A percentile compares a stretch with the other conserved stretches of the same genome.
phyloP scores from a whole-genome alignment of 2,797 vertebrate species.

The Catamblyrhynchus diadema region DNA sequence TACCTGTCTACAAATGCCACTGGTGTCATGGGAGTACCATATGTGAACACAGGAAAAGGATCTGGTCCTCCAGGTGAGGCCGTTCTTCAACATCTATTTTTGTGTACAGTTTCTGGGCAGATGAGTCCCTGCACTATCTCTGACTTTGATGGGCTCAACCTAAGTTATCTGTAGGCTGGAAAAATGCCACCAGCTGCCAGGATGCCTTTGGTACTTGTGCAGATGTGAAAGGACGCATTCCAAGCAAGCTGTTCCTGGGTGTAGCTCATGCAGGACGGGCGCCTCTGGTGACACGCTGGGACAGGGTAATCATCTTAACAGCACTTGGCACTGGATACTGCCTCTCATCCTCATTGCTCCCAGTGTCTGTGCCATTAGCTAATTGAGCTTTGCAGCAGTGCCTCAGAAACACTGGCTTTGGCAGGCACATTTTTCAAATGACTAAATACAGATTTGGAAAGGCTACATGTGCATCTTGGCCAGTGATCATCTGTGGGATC shows the following conservation, averaged over 20 bases:
- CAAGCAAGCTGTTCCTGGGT: neutral
- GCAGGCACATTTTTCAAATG: neutral
- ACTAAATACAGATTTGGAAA: neutral
- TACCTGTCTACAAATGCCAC: neutral
- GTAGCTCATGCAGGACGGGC: neutral
- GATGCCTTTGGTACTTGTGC: neutral
- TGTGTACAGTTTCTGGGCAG: neutral
- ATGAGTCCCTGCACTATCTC: accelerated
- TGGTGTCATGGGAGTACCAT: accelerated
- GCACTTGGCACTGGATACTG: neutral
- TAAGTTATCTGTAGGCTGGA: neutral
- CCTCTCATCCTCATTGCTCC: neutral
- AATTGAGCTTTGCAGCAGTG: neutral
- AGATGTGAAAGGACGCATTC: neutral
- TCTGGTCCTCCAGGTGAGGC: neutral
- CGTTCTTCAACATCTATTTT: neutral
- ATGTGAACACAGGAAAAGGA: neutral
- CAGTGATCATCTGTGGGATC: neutral
- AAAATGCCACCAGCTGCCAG: neutral
- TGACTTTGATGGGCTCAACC: neutral
- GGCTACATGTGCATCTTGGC: accelerated
- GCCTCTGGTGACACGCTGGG: neutral
- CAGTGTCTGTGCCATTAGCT: constrained; percentile 12
- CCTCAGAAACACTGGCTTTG: neutral
- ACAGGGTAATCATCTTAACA: neutral